Evolutionary conservation across 2,888 invertebrate species (phyloP).

Genomic region (Polylopha cassiicola): DNA sequence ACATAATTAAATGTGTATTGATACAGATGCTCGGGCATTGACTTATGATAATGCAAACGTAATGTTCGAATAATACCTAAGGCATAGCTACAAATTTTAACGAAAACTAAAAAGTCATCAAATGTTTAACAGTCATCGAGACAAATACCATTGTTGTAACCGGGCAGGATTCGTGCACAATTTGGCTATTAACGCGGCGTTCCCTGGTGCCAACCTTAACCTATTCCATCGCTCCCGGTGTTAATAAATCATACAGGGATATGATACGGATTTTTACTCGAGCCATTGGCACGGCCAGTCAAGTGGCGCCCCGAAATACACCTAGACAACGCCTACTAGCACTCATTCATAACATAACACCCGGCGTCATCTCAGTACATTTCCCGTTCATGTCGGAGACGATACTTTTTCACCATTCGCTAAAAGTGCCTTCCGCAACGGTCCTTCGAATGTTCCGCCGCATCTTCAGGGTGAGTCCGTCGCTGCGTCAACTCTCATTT

Average conservation of each 20-base stretch:
- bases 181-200: too few species aligned
- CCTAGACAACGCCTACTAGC: constrained; percentile 59
- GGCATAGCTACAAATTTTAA: too few species aligned
- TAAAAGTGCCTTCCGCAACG: constrained; percentile 24
- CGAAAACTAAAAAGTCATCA: too few species aligned
- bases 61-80: too few species aligned
- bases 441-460: constrained; percentile 52
- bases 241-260: constrained; percentile 59
- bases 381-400: constrained; percentile 37
- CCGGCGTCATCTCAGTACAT: constrained; percentile 51
- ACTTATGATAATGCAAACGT: too few species aligned
- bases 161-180: too few species aligned
- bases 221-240: constrained; percentile 49
- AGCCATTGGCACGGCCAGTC: constrained; percentile 60
- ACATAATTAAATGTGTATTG: constrained; percentile 3
- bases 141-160: too few species aligned
- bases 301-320: constrained; percentile 69
- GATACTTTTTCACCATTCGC: constrained; percentile 31
- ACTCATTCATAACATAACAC: constrained; percentile 59
- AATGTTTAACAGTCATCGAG: too few species aligned
- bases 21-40: constrained; percentile 16
- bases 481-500: too few species aligned
- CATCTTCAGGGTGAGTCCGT: constrained; percentile 53
- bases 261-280: constrained; percentile 64
- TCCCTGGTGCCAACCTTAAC: constrained; percentile 38